phyloP scores from a whole-genome alignment of 2,113 vertebrate genomes.

The Gambusia holbrooki region DNA sequence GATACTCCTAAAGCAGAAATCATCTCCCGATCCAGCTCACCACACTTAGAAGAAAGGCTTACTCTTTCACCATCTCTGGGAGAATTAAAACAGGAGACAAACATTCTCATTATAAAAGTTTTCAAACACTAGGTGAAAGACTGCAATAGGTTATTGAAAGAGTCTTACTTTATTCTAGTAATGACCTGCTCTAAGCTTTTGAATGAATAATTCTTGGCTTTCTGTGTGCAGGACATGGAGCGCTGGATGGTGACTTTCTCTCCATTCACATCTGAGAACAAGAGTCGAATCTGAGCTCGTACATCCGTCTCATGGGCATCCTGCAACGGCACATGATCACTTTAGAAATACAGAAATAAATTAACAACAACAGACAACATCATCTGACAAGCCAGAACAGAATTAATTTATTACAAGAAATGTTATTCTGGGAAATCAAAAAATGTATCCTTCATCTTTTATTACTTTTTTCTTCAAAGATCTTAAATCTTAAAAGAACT shows the following conservation, averaged over 20 bases:
- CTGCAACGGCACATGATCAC: slow-evolving; percentile 67
- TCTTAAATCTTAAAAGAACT: not conserved
- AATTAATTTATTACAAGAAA: not conserved
- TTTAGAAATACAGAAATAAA: not conserved
- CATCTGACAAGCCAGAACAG: not conserved
- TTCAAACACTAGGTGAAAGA: not conserved
- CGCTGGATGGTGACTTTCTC: slow-evolving; percentile 88
- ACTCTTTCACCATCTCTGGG: slow-evolving; percentile 87
- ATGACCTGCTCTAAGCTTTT: slow-evolving; percentile 96
- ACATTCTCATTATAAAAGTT: not conserved
- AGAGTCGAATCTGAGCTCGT: slow-evolving; percentile 91
- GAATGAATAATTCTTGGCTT: slow-evolving; percentile 89
- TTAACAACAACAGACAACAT: not conserved
- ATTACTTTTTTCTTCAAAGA: not conserved
- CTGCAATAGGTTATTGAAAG: not conserved
- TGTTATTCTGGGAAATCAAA: too few relatives aligned
- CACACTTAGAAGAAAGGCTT: slow-evolving; percentile 95
- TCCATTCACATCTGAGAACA: slow-evolving; percentile 90
- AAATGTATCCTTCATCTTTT: not conserved
- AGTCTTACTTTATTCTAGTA: slow-evolving; percentile 87
- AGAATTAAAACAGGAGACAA: slow-evolving; percentile 6
- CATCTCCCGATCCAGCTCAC: slow-evolving; percentile 95
- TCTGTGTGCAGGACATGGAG: slow-evolving; percentile 94
- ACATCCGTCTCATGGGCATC: slow-evolving; percentile 96
- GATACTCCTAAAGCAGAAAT: slow-evolving; percentile 93